phyloP scores from a whole-genome alignment of 1,140 invertebrate genomes.

The Physella acuta region DNA sequence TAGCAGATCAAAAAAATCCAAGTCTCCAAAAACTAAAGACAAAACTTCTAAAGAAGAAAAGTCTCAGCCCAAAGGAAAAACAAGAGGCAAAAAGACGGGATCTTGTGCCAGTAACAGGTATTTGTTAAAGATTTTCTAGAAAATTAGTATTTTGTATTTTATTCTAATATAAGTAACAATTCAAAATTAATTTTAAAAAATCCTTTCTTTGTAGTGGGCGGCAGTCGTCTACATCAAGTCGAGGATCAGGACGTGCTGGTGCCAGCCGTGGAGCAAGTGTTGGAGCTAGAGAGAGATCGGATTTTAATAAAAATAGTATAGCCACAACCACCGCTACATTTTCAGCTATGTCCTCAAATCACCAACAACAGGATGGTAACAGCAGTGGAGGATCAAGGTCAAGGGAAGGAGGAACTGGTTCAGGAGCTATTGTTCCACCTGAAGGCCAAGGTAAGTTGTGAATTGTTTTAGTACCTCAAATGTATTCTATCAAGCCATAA shows the following conservation, averaged over 20 bases:
- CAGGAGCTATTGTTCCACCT: slow-evolving; percentile 35
- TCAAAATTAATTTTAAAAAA: background rate
- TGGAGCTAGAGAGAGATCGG: slow-evolving; percentile 6
- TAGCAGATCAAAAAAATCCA: slow-evolving; percentile 14
- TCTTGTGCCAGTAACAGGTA: slow-evolving; percentile 74
- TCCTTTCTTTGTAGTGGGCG: slow-evolving; percentile 23
- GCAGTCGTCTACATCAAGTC: slow-evolving; percentile 26
- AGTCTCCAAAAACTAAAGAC: background rate
- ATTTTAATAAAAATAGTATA: slow-evolving; percentile 3
- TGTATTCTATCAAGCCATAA: no score
- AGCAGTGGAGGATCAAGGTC: slow-evolving; percentile 35
- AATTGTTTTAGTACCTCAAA: no score
- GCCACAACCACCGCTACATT: background rate
- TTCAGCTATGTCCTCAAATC: slow-evolving; percentile 4
- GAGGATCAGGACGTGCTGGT: slow-evolving; percentile 20
- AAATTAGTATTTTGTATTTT: background rate
- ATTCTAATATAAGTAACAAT: background rate
- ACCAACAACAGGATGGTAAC: slow-evolving; percentile 17
- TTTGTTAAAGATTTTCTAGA: background rate
- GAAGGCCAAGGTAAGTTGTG: slow-evolving; percentile 15
- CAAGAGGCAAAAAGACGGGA: slow-evolving; percentile 67
- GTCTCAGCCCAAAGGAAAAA: slow-evolving; percentile 37
- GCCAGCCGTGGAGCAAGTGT: slow-evolving; percentile 10
- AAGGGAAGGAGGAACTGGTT: slow-evolving; percentile 40
- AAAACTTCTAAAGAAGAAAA: slow-evolving; percentile 19